Conservation (phyloP, 2,113 vertebrate genomes). For the Fulmarus glacialis region DNA sequence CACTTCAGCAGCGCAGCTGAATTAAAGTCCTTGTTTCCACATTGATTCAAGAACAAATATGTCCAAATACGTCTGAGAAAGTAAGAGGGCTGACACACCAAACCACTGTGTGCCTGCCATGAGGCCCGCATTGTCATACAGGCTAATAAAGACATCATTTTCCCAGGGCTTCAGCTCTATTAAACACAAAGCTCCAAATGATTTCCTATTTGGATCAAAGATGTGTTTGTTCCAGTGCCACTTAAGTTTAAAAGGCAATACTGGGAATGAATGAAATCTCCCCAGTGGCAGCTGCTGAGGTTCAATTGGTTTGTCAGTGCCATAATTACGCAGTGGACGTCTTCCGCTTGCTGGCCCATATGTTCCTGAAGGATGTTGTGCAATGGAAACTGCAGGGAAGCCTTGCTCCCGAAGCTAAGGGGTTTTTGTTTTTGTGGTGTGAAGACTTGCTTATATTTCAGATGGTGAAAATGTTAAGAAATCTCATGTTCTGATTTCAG, state of each 20-base stretch:
- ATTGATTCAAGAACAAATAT: neutral
- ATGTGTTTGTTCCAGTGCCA: constrained; percentile 65
- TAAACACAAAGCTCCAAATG: constrained; percentile 55
- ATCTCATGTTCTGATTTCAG: neutral
- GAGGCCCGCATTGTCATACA: neutral
- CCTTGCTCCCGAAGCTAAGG: neutral
- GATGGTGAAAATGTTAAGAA: neutral
- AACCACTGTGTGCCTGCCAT: neutral
- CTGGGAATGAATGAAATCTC: constrained; percentile 51
- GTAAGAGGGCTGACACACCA: neutral
- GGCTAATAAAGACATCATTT: constrained; percentile 55
- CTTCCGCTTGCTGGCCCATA: neutral
- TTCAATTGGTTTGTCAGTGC: constrained; percentile 46
- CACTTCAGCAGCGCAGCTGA: neutral
- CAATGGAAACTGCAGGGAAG: neutral
- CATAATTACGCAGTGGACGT: neutral
- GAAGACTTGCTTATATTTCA: neutral
- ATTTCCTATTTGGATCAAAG: constrained; percentile 69
- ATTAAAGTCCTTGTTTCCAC: neutral
- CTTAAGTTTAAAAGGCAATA: constrained; percentile 66
- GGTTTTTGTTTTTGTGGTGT: neutral
- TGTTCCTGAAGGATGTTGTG: constrained; percentile 36
- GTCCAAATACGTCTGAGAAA: neutral
- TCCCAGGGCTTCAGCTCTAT: constrained; percentile 35
- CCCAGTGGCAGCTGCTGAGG: constrained; percentile 55